These are phyloP conservation scores for Phaonia tiefii DNA, from an alignment of 2,888 invertebrate genomes.

Conservation along the genomic window DNA sequence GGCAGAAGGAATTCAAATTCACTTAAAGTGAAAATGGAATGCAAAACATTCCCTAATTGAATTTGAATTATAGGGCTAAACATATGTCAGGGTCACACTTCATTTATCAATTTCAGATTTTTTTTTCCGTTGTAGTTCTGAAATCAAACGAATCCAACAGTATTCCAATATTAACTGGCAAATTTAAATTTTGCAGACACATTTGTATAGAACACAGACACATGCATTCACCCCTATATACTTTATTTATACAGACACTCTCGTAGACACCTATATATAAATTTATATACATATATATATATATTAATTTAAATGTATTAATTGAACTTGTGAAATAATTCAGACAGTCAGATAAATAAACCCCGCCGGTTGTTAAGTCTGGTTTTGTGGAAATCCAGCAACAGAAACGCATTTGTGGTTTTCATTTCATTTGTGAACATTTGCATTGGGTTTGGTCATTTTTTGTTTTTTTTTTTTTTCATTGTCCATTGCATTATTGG, in stretches of 20 bases:
- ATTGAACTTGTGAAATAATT: slow-evolving; percentile 31
- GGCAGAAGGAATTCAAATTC: no score
- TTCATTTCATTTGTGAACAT: slow-evolving; percentile 18
- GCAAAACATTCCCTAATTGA: slow-evolving; percentile 13
- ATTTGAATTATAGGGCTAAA: not conserved
- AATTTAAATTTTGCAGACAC: no score
- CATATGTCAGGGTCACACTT: not conserved
- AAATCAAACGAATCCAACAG: not conserved
- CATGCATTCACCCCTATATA: not conserved
- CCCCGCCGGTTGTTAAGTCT: not conserved
- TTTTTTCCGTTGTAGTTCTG: no score
- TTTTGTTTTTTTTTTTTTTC: not conserved
- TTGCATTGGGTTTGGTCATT: not conserved
- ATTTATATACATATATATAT: not conserved
- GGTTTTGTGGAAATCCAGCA: not conserved
- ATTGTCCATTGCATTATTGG: not conserved
- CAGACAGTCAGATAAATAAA: slow-evolving; percentile 32
- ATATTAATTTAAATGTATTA: slow-evolving; percentile 13
- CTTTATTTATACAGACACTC: not conserved
- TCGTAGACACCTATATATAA: not conserved
- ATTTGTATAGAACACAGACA: no score
- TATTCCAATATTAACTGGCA: no score
- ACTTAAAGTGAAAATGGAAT: no score
- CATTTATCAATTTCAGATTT: not conserved
- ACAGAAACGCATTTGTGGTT: slow-evolving; percentile 15